Conservation (phyloP, 2,888 invertebrate species). For the Platycheirus rosarum region DNA sequence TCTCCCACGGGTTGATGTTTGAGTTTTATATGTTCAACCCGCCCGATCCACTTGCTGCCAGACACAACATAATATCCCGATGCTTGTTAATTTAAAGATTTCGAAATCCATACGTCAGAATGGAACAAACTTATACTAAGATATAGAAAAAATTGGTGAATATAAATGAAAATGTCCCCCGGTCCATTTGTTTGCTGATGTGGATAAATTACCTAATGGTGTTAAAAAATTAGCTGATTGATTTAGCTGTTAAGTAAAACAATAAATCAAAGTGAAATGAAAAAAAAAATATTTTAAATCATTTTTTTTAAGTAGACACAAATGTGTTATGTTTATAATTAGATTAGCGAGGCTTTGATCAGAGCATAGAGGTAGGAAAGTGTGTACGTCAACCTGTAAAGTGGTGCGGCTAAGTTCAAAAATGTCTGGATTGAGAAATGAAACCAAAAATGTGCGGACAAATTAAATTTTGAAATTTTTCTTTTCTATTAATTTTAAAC, state of each 20-base stretch:
- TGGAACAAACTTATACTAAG: neutral
- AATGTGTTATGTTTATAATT: slow-evolving; percentile 32
- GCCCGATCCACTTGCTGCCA: neutral
- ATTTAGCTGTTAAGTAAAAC: slow-evolving; percentile 64
- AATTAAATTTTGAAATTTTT: neutral
- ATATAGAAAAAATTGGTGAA: neutral
- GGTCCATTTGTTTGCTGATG: slow-evolving; percentile 53
- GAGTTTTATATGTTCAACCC: neutral
- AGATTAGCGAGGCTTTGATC: slow-evolving; percentile 12
- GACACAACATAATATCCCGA: slow-evolving; percentile 9
- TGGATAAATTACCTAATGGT: slow-evolving; percentile 63
- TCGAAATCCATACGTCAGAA: slow-evolving; percentile 1
- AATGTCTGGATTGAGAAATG: slow-evolving; percentile 42
- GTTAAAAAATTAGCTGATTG: slow-evolving; percentile 65
- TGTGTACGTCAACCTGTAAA: slow-evolving; percentile 41
- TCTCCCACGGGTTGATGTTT: slow-evolving; percentile 52
- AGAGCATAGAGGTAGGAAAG: neutral
- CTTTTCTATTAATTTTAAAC: neutral
- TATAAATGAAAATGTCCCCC: slow-evolving; percentile 28
- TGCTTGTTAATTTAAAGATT: slow-evolving; percentile 40
- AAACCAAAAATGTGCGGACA: slow-evolving; percentile 9
- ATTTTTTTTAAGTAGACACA: slow-evolving; percentile 22
- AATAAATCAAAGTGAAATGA: slow-evolving; percentile 57
- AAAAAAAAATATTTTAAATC: slow-evolving; percentile 38
- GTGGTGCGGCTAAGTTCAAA: slow-evolving; percentile 60